Evolutionary conservation across 2,888 invertebrate species (phyloP), one percentile per base, ranked within the genome.

Genomic region (Hydriomena furcata): DNA sequence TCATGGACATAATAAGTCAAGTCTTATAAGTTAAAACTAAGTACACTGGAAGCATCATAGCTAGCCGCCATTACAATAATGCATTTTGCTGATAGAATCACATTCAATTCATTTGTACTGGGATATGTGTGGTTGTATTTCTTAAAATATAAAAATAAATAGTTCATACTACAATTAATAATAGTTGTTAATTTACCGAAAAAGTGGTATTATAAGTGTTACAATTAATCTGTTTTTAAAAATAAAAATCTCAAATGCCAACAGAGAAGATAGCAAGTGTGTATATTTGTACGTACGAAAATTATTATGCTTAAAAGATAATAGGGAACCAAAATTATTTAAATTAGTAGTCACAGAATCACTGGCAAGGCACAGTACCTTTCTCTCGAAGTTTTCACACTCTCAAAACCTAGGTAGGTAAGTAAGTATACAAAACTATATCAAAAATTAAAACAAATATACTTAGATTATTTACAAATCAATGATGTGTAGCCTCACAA

Each of bases 301-400:
- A 66, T 63, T 61, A 66, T 63, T 61, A 71, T 56, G 60, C 51
- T 53, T 55, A 62, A 45, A 34, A 43, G 8, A 47, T 54, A 57
- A 54, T 47, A 53, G 59, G 63, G 44, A 60, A 46, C 37, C 27
- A 38, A 40, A 55, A 54, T 52, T 48, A 45, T 36, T 52, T 40
- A 48, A 58, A 59, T 42, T 57, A 63, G 53, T 47, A 60, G 64
- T 76, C 71, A 76, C 73, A 77, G 67, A 66, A 70, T 66, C 71
- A 73, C 73, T 77, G 79, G 79, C 76, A 80, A 79, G 78, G 73
- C 56, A 58, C 63, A 68, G 61, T 58, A 64, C 47, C 49, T 60
- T 60, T 48, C 53, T 58, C 36, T 58, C 20, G 42, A 43, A 61
- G 53, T 63, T 42, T 60, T 55, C 55, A 65, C 59, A 58, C 44